These are phyloP conservation scores for Sarcophaga variegata DNA, from an alignment of 2,888 invertebrate genomes.

Conservation along the genomic window DNA sequence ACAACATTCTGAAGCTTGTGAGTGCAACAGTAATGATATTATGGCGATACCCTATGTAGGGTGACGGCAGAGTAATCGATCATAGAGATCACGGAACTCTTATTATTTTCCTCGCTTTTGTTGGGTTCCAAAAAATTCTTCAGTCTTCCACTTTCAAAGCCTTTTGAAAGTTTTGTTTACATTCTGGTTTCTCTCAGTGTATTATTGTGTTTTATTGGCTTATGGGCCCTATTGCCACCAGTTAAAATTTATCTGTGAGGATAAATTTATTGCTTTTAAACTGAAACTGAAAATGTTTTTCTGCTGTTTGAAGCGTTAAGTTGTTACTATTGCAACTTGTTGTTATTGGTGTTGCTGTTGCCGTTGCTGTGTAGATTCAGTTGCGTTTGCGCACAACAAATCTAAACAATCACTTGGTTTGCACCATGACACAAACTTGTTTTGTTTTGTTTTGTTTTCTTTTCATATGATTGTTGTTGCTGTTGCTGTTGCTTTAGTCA, in stretches of 20 bases:
- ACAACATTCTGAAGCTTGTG: too few relatives aligned
- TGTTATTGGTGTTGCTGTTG: slow-evolving; percentile 26
- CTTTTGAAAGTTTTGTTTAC: too few relatives aligned
- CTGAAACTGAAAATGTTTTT: slow-evolving; percentile 26
- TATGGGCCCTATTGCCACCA: slow-evolving; percentile 34
- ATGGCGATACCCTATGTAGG: too few relatives aligned
- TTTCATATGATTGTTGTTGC: not conserved
- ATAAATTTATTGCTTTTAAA: slow-evolving; percentile 43
- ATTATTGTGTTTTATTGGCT: not conserved
- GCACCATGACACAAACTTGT: slow-evolving; percentile 5
- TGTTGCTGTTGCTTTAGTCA: slow-evolving; percentile 1
- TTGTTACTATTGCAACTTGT: slow-evolving; percentile 47
- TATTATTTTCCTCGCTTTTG: too few relatives aligned
- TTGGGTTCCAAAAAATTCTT: too few relatives aligned
- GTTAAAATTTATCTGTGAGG: slow-evolving; percentile 48
- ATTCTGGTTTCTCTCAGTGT: slow-evolving; percentile 10
- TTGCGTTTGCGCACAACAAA: slow-evolving; percentile 47
- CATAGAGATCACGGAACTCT: too few relatives aligned
- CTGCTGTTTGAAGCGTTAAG: slow-evolving; percentile 43
- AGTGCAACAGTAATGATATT: too few relatives aligned
- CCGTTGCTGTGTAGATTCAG: slow-evolving; percentile 24
- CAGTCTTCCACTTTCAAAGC: too few relatives aligned
- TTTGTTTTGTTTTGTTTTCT: not conserved
- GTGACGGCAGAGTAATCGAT: too few relatives aligned
- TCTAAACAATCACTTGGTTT: slow-evolving; percentile 14